A percentile compares a stretch with the other conserved stretches of the same genome.
Evolutionary conservation across 2,797 vertebrate genomes (phyloP).

Genomic region (Cuniculus paca): DNA sequence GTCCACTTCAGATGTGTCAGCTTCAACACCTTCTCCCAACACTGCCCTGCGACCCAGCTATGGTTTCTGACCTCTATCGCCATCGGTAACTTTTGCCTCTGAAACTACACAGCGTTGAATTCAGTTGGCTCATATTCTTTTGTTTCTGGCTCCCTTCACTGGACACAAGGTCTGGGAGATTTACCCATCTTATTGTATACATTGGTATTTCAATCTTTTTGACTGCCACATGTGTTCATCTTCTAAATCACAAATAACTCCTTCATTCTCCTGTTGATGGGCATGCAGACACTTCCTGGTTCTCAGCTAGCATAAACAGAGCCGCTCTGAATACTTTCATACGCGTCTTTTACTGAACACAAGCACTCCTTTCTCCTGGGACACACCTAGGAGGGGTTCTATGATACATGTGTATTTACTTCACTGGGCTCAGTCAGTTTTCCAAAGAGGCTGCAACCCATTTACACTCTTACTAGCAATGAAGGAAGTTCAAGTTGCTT

Average conservation of each 20-base stretch:
- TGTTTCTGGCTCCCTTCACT: not conserved
- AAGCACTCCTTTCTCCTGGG: not conserved
- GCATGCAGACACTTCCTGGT: not conserved
- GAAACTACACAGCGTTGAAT: not conserved
- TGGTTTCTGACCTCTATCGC: not conserved
- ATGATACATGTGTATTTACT: not conserved
- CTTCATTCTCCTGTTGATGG: not conserved
- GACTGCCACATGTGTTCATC: not conserved
- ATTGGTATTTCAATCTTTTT: not conserved
- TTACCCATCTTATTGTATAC: not conserved
- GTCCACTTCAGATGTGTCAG: not conserved
- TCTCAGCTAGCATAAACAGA: not conserved
- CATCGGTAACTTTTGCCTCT: not conserved
- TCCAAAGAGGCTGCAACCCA: not conserved
- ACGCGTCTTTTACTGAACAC: not conserved
- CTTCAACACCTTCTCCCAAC: not conserved
- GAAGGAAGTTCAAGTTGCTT: not conserved
- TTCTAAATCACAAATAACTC: not conserved
- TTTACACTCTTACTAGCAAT: not conserved
- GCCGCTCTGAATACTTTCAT: not conserved
- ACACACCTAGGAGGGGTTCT: not conserved
- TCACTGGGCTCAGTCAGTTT: not conserved
- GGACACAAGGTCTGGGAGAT: not conserved
- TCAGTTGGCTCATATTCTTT: fast-evolving
- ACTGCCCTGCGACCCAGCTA: not conserved